Base-by-base conservation (phyloP, 64 coral and sea anemone genomes). In the Montipora capricornis region DNA sequence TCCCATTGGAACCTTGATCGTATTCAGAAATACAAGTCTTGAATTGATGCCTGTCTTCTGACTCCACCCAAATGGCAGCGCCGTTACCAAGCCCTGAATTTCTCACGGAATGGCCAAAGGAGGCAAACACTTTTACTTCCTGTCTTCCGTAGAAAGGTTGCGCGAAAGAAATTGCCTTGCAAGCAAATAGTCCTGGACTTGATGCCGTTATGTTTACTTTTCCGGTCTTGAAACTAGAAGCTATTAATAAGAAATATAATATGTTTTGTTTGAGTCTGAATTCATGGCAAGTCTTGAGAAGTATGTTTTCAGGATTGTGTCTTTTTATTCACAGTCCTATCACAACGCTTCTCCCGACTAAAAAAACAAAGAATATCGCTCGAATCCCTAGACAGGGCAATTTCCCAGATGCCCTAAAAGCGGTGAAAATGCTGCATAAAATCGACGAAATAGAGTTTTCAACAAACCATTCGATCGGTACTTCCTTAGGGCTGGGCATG, bases 51-150 rank as follows among this genome's bases (percentile, higher is more conserved):
- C 55, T 37, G 22, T 50, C 64, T 26, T 70, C 74, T 47, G 84
- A 88, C 47, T 93, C 91, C n/a, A 70, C 83, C 91, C 91, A 93
- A 29, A 93, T 68, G 8, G 57, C 61, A 19, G 58, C 83, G n/a
- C 75, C 91, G 78, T 93, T 82, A 16, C 87, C 83, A 77, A 75
- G 52, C 8, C 82, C 60, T 17, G 75, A 79, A 69, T 45, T 88
- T 6, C 47, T 53, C 44, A 60, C 20, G 15, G 82, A 68, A 47
- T 84, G 55, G 17, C 78, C 77, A 17, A 93, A 17, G 4, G 91
- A 79, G 13, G 68, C 71, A 70, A 93, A 87, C 5, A 93, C 75
- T 11, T 64, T 46, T 0, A 87, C 58, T 76, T 44, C n/a, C 60
- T 86, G 68, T 6, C 70, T 47, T 14, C 91, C 91, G 2, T 82